Percentiles rank a stretch among this genome's conserved stretches.
These are phyloP conservation scores for Albula glossodonta DNA, from an alignment of 2,113 vertebrate genomes.

Conservation along the genomic window DNA sequence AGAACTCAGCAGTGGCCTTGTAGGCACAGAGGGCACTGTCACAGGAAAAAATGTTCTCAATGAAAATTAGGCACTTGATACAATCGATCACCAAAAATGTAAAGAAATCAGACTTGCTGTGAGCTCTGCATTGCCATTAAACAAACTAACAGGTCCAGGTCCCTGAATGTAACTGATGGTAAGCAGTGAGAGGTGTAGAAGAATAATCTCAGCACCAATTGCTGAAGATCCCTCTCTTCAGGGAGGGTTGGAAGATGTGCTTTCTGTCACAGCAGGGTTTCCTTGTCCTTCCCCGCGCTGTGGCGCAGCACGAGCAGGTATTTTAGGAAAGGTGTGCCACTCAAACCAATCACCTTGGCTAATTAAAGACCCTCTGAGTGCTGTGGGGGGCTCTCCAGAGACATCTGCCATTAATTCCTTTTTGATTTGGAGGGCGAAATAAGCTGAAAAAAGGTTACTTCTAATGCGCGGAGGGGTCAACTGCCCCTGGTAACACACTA, in stretches of 20 bases:
- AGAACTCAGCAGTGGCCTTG: neutral
- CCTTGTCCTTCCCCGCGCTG: neutral
- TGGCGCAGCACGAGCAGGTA: neutral
- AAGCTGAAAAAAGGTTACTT: slow-evolving; percentile 9
- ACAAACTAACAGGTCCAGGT: too few relatives aligned
- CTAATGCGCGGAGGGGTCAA: slow-evolving; percentile 9
- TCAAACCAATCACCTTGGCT: slow-evolving; percentile 8
- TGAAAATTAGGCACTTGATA: neutral
- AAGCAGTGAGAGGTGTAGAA: neutral
- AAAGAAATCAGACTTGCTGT: neutral
- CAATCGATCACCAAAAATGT: neutral
- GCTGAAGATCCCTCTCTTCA: neutral
- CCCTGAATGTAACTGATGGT: too few relatives aligned
- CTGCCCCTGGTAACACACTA: slow-evolving; percentile 37
- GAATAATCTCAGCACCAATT: neutral
- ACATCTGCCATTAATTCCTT: slow-evolving; percentile 26
- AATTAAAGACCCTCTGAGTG: slow-evolving; percentile 22
- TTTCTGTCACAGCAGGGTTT: neutral
- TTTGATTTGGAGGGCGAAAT: slow-evolving; percentile 26
- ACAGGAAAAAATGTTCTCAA: neutral
- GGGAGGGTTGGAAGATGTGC: neutral
- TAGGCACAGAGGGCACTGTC: neutral
- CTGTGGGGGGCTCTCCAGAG: slow-evolving; percentile 1
- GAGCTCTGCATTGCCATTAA: neutral
- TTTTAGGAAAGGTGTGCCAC: neutral